Conservation (phyloP, 2,113 vertebrate species). For the Eublepharis macularius region DNA sequence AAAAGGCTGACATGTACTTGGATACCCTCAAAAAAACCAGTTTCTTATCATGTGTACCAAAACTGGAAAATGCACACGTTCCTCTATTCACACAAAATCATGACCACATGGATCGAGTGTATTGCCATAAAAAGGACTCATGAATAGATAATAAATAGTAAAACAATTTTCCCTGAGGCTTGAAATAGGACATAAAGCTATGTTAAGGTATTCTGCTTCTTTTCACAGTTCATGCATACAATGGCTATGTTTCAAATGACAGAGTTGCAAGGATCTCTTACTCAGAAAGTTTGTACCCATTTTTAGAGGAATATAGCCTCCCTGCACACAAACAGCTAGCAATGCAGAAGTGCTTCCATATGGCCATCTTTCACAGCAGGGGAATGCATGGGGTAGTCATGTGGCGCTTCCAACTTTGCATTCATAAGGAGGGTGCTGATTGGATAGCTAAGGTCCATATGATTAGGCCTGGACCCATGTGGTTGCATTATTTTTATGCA, state of each 20-base stretch:
- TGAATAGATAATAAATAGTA: too few species aligned
- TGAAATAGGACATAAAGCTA: neutral
- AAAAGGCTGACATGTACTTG: too few species aligned
- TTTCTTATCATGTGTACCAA: too few species aligned
- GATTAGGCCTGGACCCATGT: neutral
- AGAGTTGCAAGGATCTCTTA: neutral
- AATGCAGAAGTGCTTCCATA: too few species aligned
- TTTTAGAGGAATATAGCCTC: neutral
- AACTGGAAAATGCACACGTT: too few species aligned
- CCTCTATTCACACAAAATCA: too few species aligned
- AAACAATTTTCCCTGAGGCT: neutral
- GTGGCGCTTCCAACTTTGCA: neutral
- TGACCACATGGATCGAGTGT: too few species aligned
- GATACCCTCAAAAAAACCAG: too few species aligned
- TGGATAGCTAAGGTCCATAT: neutral
- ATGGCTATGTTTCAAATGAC: neutral
- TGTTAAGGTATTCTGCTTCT: neutral
- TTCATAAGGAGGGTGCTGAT: neutral
- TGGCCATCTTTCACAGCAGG: neutral
- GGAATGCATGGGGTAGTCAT: neutral
- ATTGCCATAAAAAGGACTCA: too few species aligned
- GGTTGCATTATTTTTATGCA: neutral
- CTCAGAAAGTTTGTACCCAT: neutral
- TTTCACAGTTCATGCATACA: neutral
- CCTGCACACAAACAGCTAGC: neutral